These are phyloP conservation scores for Sebastolobus altivelis DNA, from an alignment of 2,797 vertebrate genomes.

Conservation along the genomic window DNA sequence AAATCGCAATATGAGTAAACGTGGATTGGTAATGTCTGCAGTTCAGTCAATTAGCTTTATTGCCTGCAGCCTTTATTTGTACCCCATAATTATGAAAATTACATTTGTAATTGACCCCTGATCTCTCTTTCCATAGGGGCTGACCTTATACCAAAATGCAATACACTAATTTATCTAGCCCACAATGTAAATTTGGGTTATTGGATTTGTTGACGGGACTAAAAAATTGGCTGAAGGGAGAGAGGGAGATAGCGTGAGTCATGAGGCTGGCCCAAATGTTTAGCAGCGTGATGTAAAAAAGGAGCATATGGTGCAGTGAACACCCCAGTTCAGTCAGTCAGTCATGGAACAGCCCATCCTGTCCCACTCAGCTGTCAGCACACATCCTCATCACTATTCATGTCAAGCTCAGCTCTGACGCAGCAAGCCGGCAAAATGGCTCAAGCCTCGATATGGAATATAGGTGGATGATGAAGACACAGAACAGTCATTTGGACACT, in stretches of 20 bases:
- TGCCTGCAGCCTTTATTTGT: background rate
- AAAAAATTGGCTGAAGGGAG: constrained; percentile 25
- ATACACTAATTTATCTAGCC: background rate
- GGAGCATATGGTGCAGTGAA: constrained; percentile 69
- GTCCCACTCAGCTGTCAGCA: constrained; percentile 72
- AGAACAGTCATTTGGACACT: constrained; percentile 9
- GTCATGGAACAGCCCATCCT: constrained; percentile 62
- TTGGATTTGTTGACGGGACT: constrained; percentile 15
- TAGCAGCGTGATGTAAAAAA: constrained; percentile 63
- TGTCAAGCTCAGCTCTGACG: constrained; percentile 50
- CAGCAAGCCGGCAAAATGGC: constrained; percentile 37
- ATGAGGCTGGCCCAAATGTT: constrained; percentile 68
- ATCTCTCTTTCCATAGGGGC: background rate
- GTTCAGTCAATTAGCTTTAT: background rate
- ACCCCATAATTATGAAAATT: background rate
- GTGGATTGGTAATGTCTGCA: background rate
- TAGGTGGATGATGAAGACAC: constrained; percentile 9
- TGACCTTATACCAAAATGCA: background rate
- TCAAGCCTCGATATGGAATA: constrained; percentile 21
- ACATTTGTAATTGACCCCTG: constrained; percentile 10
- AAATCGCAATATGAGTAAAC: background rate
- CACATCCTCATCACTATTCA: constrained; percentile 71
- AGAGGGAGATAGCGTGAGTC: constrained; percentile 41
- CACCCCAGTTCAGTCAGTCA: constrained; percentile 68
- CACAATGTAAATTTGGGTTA: background rate